Evolutionary conservation across 2,888 invertebrate genomes (phyloP), one percentile per base, ranked within the genome.

Genomic region (Nyleta sp.): DNA sequence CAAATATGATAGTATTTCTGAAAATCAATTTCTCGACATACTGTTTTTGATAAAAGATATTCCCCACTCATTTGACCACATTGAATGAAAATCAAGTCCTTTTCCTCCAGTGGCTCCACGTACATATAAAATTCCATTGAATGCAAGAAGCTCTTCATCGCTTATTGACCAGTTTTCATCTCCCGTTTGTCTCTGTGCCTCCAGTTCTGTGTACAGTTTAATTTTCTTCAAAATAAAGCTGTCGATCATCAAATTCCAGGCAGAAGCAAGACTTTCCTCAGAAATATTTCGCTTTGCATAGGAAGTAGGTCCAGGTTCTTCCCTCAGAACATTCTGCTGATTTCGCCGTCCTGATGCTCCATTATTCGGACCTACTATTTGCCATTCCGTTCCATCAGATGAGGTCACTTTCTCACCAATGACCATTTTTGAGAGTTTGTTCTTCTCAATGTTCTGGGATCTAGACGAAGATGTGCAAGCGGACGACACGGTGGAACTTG

Each of bases 61-160:
- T 44, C 60, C 48, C 64, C 53, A 53, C 8, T 67, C 46, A 24
- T 55, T 67, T 13, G 67, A 46, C 44, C 35, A 55, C n/a, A 55
- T 48, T 31, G 67, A 67, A 28, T 44, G 6, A 64, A 38, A 42
- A 20, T 62, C 60, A 48, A 72, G 42, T 60, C 46, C 60, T 50
- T 35, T 77, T 35, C 52, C 62, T 44, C 62, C 60, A 18, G 53
- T 62, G 6, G 80, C 83, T 35, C 83, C 85, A 42, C 82, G 83
- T 28, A 73, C 82, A 70, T 84, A 84, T 53, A 83, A 75, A n/a
- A 84, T 40, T 38, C 68, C 80, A 68, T 84, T 70, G 55, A 80
- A 82, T 62, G 78, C 75, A 13, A 57, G 59, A 73, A 60, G 79
- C 71, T 22, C 77, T 59, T 3, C 2, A 28, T 13, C 38, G 6